A percentile compares a stretch with the other conserved stretches of the same genome.
Conservation (phyloP, 2,113 vertebrate species). For the Athene cunicularia region DNA sequence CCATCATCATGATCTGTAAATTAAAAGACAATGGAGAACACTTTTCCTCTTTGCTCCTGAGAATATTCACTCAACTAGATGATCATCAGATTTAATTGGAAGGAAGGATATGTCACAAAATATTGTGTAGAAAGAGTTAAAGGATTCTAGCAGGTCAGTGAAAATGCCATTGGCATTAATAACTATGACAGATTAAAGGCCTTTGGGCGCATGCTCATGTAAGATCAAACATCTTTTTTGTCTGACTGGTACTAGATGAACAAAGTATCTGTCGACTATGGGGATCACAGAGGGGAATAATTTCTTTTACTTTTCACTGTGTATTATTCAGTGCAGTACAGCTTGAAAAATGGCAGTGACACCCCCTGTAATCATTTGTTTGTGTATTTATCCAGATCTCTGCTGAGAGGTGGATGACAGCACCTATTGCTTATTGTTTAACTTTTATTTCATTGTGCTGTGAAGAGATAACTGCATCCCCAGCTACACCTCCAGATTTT, state of each 20-base stretch:
- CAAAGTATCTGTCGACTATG: constrained; percentile 29
- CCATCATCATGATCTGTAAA: background rate
- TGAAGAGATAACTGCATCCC: background rate
- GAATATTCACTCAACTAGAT: background rate
- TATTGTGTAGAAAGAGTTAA: constrained; percentile 43
- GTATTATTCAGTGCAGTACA: constrained; percentile 25
- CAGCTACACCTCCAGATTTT: background rate
- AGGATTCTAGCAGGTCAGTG: constrained; percentile 32
- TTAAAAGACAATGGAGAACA: background rate
- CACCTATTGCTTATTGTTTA: constrained; percentile 16
- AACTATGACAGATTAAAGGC: constrained; percentile 31
- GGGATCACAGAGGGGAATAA: constrained; percentile 1
- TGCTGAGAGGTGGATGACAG: background rate
- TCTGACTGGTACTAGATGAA: constrained; percentile 25
- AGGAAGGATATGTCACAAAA: constrained; percentile 27
- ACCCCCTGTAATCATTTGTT: constrained; percentile 29
- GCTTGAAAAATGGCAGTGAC: constrained; percentile 48
- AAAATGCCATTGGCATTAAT: constrained; percentile 27
- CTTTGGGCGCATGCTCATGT: background rate
- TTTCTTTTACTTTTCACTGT: constrained; percentile 48
- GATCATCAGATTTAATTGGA: constrained; percentile 19
- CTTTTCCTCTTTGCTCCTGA: background rate
- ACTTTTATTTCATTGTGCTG: constrained; percentile 5
- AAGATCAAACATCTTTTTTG: constrained; percentile 41
- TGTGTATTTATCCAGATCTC: constrained; percentile 34